Evolutionary conservation across 2,888 invertebrate species (phyloP).

Genomic region (Noctua comes): DNA sequence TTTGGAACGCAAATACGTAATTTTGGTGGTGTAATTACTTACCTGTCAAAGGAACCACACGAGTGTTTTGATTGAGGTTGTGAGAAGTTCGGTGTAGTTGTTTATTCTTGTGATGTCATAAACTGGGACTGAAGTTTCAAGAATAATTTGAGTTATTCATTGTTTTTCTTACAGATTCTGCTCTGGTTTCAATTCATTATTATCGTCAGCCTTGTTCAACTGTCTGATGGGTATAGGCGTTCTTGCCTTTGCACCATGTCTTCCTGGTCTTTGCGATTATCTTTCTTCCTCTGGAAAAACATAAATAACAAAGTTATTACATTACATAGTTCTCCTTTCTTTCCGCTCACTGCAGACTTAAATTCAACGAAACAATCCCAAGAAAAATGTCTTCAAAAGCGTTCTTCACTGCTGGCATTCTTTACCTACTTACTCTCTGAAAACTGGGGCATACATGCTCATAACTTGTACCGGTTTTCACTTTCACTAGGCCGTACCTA

Average conservation of each 20-base stretch:
- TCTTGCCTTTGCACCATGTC: neutral
- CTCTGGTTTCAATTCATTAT: neutral
- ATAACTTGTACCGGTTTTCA: neutral
- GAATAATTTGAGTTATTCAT: neutral
- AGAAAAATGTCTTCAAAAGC: constrained; percentile 18
- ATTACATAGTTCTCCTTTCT: neutral
- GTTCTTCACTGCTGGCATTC: constrained; percentile 21
- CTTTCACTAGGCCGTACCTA: neutral
- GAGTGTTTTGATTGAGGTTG: constrained; percentile 1
- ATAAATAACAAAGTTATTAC: neutral
- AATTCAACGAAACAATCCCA: constrained; percentile 7
- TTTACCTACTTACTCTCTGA: constrained; percentile 22
- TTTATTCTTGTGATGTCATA: constrained; percentile 7
- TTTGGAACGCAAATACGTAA: constrained; percentile 42
- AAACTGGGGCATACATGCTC: constrained; percentile 21
- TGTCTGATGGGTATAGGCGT: neutral
- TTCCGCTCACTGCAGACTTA: neutral
- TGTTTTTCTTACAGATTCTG: neutral
- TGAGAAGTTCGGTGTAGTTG: neutral
- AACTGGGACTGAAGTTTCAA: neutral
- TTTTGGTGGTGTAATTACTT: constrained; percentile 40
- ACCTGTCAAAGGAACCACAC: constrained; percentile 14
- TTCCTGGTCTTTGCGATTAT: neutral
- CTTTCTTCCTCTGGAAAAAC: neutral
- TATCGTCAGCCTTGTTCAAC: neutral